Base-by-base conservation (phyloP, 1,140 invertebrate genomes). In the Oryzaephilus surinamensis region DNA sequence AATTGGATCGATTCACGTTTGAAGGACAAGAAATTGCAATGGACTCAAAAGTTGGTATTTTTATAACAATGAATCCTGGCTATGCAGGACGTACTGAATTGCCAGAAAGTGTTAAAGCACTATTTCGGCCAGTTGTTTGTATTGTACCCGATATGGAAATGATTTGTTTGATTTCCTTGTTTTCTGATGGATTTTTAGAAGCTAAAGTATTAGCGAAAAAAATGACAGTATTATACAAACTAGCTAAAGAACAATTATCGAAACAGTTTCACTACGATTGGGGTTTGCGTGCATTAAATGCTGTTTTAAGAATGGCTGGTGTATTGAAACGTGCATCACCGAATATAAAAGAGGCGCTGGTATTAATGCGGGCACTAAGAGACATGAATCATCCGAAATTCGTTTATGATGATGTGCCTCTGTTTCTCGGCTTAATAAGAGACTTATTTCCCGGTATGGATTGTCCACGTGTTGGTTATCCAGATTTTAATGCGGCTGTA, bases 341-440 rank as follows among this genome's bases (percentile, higher is more conserved):
- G 4, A 76, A 86, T 40, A 65, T 90, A 2, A 72, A 79, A 3
- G 89, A 95, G 66, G 76, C 84, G 50, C 73, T 91, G 30, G 80
- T 93, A 0, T 65, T 93, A 1, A 91, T 93, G 86, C 73, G 84
- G 55, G 87, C 87, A 5, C 63, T 94, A 8, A 74, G 81, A 54
- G 89, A 94, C 54, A 90, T 92, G 82, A 93, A 93, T 62, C 70
- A 88, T 47, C 87, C 91, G 1, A 94, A 94, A 61, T 92, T 93
- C 58, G 78, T 92, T 8, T 86, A 76, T 57, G 88, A 93, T 51
- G 90, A 94, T 61, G 83, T 91, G 1, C 84, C 87, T 0, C 61
- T 94, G 2, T 94, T 95, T 62, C 60, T 91, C 43, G 86, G 86
- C 3, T 69, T 93, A 8, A 89, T 94, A 40, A 75, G 74, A 33